A percentile compares a stretch with the other conserved stretches of the same genome.
Evolutionary conservation across 2,797 vertebrate genomes (phyloP).

Genomic region (Apogon hyalosoma): DNA sequence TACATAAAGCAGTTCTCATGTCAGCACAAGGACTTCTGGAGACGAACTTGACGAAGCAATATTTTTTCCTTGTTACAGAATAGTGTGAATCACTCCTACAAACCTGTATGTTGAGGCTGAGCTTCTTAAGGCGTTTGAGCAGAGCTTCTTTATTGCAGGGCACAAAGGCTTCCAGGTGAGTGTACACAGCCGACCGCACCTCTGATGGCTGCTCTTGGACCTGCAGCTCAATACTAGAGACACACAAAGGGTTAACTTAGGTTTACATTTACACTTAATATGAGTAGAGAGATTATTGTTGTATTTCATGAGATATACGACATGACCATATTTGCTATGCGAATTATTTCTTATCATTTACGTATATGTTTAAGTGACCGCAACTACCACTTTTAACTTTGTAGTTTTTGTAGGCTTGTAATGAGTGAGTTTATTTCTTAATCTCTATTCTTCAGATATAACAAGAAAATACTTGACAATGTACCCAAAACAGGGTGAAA

Average conservation of each 20-base stretch:
- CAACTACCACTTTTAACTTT: too few species aligned
- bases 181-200: constrained; percentile 89
- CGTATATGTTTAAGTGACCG: too few species aligned
- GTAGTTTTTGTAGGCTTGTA: too few species aligned
- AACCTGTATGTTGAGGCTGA: constrained; percentile 96
- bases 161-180: constrained; percentile 95
- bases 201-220: constrained; percentile 91
- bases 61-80: background rate
- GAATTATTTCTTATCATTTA: too few species aligned
- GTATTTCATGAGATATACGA: too few species aligned
- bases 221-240: constrained; percentile 94
- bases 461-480: too few species aligned
- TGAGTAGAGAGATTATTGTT: too few species aligned
- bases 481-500: too few species aligned
- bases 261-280: background rate
- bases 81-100: constrained; percentile 7
- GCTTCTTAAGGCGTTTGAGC: constrained; percentile 95
- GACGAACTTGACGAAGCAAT: too few species aligned
- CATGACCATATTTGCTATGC: too few species aligned
- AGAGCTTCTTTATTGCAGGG: constrained; percentile 97
- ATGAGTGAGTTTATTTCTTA: too few species aligned
- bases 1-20: background rate
- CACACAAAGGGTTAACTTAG: background rate
- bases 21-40: background rate
- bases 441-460: too few species aligned